Evolutionary conservation across 2,888 invertebrate genomes (phyloP).

Genomic region (Drosophila anomalipes): DNA sequence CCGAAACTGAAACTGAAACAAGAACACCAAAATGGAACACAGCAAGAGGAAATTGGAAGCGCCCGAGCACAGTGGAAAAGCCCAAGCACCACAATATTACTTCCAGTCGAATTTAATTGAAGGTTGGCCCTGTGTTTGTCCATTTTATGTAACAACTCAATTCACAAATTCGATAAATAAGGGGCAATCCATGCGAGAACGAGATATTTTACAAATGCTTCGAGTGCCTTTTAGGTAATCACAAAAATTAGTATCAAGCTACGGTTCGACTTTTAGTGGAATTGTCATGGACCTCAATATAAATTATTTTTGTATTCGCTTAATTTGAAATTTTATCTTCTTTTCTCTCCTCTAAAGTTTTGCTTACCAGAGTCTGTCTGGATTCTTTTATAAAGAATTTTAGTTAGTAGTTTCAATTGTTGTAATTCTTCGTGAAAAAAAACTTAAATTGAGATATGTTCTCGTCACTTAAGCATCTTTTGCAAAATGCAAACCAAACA

Average conservation of each 20-base stretch:
- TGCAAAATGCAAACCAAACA: neutral
- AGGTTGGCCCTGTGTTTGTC: conserved; percentile 26
- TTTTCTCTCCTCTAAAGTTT: neutral
- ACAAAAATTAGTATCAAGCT: neutral
- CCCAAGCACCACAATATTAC: conserved; percentile 2
- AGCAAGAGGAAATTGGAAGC: conserved; percentile 36
- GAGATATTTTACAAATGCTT: neutral
- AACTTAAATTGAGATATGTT: neutral
- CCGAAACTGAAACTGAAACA: neutral
- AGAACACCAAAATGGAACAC: conserved; percentile 32
- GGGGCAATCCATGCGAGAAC: neutral
- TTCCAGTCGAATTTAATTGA: conserved; percentile 37
- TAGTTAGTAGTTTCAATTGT: neutral
- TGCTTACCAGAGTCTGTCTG: neutral
- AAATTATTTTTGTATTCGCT: neutral
- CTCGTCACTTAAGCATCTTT: neutral
- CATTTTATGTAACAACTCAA: conserved; percentile 35
- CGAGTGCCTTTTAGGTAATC: neutral
- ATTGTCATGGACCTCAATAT: neutral
- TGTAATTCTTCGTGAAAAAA: neutral
- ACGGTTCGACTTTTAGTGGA: neutral
- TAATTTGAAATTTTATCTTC: neutral
- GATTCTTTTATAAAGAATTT: neutral
- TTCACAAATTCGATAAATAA: conserved; percentile 10
- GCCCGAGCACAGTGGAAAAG: conserved; percentile 11